A percentile compares a stretch with the other conserved stretches of the same genome.
Evolutionary conservation across 2,888 invertebrate genomes (phyloP).

Genomic region (Troilus luridus): DNA sequence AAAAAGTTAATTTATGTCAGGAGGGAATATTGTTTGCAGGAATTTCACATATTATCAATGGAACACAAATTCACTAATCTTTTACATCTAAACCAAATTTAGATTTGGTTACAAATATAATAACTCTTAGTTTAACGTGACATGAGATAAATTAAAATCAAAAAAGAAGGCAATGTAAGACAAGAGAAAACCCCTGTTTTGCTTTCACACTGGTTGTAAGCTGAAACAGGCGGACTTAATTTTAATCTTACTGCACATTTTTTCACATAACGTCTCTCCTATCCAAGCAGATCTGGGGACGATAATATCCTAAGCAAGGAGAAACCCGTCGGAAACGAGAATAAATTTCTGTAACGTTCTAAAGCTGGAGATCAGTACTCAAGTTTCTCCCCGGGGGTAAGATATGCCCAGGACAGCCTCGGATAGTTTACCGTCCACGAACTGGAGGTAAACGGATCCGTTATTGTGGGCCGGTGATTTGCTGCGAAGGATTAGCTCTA

Average conservation of each 20-base stretch:
- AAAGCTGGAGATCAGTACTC: neutral
- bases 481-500: neutral
- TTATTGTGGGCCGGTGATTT: slow-evolving; percentile 20
- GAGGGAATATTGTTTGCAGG: too few species aligned
- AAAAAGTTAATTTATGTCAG: too few species aligned
- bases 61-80: too few species aligned
- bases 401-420: neutral
- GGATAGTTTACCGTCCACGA: slow-evolving; percentile 14
- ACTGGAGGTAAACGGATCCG: neutral
- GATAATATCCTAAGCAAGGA: neutral
- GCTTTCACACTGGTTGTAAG: neutral
- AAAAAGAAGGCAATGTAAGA: too few species aligned
- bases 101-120: too few species aligned
- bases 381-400: neutral
- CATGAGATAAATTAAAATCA: too few species aligned
- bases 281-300: neutral
- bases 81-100: too few species aligned
- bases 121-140: too few species aligned
- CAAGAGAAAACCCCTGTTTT: neutral
- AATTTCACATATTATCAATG: too few species aligned
- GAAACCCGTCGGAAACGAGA: neutral
- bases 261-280: neutral
- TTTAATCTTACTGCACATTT: neutral
- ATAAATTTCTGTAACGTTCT: neutral
- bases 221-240: neutral